Evolutionary conservation across 2,888 invertebrate genomes (phyloP).

Genomic region (Allolobophora icterica): DNA sequence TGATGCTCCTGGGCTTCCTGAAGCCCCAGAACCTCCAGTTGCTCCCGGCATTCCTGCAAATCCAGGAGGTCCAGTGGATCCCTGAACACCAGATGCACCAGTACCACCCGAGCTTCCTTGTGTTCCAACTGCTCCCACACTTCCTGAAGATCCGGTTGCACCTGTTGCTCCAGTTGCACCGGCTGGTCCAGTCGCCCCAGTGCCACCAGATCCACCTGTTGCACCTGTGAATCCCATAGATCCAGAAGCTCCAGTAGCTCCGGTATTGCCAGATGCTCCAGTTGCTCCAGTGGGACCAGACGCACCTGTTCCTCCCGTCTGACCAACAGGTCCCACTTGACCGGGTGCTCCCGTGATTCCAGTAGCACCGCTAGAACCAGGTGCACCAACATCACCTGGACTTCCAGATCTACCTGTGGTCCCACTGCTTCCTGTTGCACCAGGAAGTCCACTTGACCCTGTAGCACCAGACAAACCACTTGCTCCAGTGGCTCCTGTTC

Average conservation of each 20-base stretch:
- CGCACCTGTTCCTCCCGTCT: constrained; percentile 3
- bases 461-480: constrained; percentile 50
- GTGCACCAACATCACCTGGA: constrained; percentile 32
- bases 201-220: neutral
- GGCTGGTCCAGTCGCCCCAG: neutral
- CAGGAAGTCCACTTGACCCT: constrained; percentile 34
- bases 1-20: constrained; percentile 27
- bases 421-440: constrained; percentile 33
- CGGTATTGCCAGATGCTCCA: constrained; percentile 27
- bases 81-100: constrained; percentile 33
- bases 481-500: neutral
- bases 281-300: constrained; percentile 12
- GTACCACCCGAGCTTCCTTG: constrained; percentile 28
- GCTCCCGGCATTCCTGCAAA: neutral
- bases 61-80: constrained; percentile 24
- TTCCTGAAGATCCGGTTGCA: constrained; percentile 32
- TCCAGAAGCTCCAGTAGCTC: constrained; percentile 31
- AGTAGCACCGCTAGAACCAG: constrained; percentile 31
- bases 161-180: constrained; percentile 32
- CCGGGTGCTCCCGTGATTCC: constrained; percentile 39
- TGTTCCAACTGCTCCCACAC: constrained; percentile 30
- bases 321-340: constrained; percentile 37
- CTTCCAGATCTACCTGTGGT: constrained; percentile 27
- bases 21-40: neutral
- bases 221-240: constrained; percentile 25